Conservation (phyloP, 1,140 invertebrate species). For the Sesamia nonagrioides region DNA sequence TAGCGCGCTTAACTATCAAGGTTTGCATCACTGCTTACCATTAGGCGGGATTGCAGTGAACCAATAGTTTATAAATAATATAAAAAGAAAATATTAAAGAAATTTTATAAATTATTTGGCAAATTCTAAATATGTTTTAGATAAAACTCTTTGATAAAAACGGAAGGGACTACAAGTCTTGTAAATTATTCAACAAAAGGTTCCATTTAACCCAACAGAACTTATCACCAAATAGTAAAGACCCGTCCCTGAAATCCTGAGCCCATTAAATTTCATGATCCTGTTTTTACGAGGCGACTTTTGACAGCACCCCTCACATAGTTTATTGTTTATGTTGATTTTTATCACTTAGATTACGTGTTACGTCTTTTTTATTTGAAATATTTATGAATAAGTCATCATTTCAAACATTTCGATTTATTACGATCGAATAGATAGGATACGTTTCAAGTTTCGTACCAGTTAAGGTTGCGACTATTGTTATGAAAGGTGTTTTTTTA, state of each 20-base stretch:
- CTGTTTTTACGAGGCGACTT: conserved; percentile 36
- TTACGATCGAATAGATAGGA: background rate
- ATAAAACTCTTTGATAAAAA: too few species aligned
- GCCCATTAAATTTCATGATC: conserved; percentile 35
- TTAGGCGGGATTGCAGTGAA: too few species aligned
- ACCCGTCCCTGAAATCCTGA: conserved; percentile 11
- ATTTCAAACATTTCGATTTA: background rate
- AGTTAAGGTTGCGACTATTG: too few species aligned
- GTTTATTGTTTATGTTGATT: conserved; percentile 41
- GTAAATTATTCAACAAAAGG: background rate
- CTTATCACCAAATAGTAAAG: background rate
- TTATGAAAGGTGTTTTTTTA: too few species aligned
- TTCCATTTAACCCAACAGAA: background rate
- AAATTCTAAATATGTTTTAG: too few species aligned
- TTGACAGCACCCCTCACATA: conserved; percentile 40
- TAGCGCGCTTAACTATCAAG: too few species aligned
- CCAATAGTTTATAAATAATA: too few species aligned
- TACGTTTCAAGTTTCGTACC: background rate
- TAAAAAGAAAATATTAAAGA: too few species aligned
- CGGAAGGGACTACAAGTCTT: too few species aligned
- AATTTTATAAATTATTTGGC: too few species aligned
- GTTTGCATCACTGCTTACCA: too few species aligned
- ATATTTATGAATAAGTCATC: conserved; percentile 38
- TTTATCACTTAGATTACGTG: conserved; percentile 31
- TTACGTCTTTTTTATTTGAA: background rate